Evolutionary conservation across 2,888 invertebrate species (phyloP), one percentile per base, ranked within the genome.

Genomic region (Ellobium chinense): DNA sequence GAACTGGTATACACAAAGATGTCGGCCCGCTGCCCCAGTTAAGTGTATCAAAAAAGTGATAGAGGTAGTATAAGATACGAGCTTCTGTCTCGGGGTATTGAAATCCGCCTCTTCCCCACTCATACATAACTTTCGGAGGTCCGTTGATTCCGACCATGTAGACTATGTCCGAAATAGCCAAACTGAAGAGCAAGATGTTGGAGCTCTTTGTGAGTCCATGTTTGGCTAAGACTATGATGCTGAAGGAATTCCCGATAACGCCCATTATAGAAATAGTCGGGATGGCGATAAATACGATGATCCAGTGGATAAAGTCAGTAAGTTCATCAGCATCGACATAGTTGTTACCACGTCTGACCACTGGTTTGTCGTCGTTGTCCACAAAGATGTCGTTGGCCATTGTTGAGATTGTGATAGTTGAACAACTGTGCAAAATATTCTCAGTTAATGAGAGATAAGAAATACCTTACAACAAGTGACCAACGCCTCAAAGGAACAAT

Each of bases 31-130:
- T 63, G 21, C 72, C 72, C 72, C 73, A 79, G 66, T 79, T 63
- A 9, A 79, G 29, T 12, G 39, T 56, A n/a, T 72, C 72, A 46
- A 79, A 79, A 21, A 79, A 58, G 70, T 73, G 65, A 56, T 79
- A 79, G 9, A 79, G 24, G 34, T 65, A 73, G 73, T 56, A 79
- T 31, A 69, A 21, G 1, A 54, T 27, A n/a, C 34, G 34, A 1
- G 79, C 63, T 12, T 27, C 34, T 29, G 60, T 3, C 29, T 56
- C 65, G 14, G 79, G 58, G 31, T 54, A 79, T 12, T 31, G 18
- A 54, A 73, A 72, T 2, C 79, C 58, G 14, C 68, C 77, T 3
- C 77, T 36, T 12, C 68, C 58, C 68, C 66, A 68, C 58, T 77
- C 77, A 37, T 77, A 77, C 68, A 77, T 66, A 27, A 68, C 29